phyloP scores from a whole-genome alignment of 2,888 invertebrate species.

The Steromphala cineraria region DNA sequence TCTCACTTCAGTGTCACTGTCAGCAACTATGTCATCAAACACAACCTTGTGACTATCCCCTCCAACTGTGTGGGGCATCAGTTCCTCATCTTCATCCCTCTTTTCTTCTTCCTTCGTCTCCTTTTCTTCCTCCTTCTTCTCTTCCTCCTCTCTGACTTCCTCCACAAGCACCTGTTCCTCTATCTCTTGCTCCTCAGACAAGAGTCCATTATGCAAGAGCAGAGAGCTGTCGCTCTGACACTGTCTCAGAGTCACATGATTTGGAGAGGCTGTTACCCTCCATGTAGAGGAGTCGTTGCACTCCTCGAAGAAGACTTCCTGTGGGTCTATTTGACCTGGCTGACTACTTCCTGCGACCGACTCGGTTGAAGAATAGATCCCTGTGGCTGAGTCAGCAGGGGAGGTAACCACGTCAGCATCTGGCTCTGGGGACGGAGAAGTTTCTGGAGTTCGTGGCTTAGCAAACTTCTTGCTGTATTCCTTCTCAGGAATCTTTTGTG shows the following conservation, averaged over 20 bases:
- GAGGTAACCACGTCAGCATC: not conserved
- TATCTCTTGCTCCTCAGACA: not conserved
- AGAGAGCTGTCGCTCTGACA: not conserved
- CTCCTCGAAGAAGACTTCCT: not conserved
- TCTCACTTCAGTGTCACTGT: not conserved
- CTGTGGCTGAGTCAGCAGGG: not conserved
- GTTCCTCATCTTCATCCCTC: not conserved
- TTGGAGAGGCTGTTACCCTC: not conserved
- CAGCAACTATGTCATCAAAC: not conserved
- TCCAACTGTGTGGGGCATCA: not conserved
- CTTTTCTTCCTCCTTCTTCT: not conserved
- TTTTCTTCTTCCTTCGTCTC: not conserved
- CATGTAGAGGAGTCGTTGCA: not conserved
- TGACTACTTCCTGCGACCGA: not conserved
- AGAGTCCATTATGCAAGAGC: not conserved
- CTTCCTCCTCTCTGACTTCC: not conserved
- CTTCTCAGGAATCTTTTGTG: constrained; percentile 36
- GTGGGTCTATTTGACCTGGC: not conserved
- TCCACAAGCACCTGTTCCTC: not conserved
- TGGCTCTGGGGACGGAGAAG: not conserved
- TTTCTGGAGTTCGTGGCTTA: not conserved
- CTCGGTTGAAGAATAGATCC: not conserved
- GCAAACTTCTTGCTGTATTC: not conserved
- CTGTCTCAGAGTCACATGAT: constrained; percentile 15
- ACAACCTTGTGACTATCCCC: not conserved